These are phyloP conservation scores for Octopus sinensis DNA, from an alignment of 1,140 invertebrate genomes.

Conservation along the genomic window DNA sequence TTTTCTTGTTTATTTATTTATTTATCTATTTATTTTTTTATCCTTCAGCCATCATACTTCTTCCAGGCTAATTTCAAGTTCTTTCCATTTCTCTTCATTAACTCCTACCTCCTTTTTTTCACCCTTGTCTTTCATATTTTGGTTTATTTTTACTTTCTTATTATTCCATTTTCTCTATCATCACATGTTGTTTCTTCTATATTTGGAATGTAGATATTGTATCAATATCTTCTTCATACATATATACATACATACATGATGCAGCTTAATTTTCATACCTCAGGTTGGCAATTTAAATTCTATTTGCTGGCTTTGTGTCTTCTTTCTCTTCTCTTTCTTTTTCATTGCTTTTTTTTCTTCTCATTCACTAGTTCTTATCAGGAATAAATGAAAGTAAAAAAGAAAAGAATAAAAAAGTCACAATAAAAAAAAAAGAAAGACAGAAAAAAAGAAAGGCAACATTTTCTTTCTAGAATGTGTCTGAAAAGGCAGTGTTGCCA, in stretches of 20 bases:
- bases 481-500: too few relatives aligned
- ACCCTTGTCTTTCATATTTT: not conserved
- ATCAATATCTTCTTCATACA: not conserved
- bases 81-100: constrained; percentile 10
- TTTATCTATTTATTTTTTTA: too few relatives aligned
- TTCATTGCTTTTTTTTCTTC: not conserved
- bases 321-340: not conserved
- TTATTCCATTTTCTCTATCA: not conserved
- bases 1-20: too few relatives aligned
- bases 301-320: constrained; percentile 10
- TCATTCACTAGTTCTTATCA: too few relatives aligned
- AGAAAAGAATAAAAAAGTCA: too few relatives aligned
- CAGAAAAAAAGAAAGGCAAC: too few relatives aligned
- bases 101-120: too few relatives aligned
- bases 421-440: too few relatives aligned
- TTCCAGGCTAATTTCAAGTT: constrained; percentile 16
- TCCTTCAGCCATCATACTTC: too few relatives aligned
- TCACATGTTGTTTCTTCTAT: not conserved
- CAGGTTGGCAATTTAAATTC: constrained; percentile 9
- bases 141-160: constrained; percentile 1
- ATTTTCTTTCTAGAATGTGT: too few relatives aligned
- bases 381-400: too few relatives aligned
- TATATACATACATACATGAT: too few relatives aligned
- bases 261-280: constrained; percentile 3
- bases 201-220: constrained; percentile 13